Conservation (phyloP, 2,888 invertebrate genomes). For the Taenaris catops region DNA sequence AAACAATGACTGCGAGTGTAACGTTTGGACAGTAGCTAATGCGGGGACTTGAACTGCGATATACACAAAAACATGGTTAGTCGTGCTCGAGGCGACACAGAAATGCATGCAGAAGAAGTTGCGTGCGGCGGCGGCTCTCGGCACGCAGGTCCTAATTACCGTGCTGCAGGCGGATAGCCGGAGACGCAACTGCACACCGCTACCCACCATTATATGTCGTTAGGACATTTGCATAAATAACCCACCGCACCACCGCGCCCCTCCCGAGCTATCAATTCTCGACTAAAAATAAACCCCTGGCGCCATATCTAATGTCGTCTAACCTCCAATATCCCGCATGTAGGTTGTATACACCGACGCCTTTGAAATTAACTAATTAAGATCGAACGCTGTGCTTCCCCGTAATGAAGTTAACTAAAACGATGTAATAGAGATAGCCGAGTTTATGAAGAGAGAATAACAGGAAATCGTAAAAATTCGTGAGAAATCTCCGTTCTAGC, state of each 20-base stretch:
- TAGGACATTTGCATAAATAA: conserved; percentile 77
- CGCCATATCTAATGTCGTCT: conserved; percentile 31
- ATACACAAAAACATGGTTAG: conserved; percentile 54
- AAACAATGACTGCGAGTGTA: conserved; percentile 24
- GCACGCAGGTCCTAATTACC: conserved; percentile 74
- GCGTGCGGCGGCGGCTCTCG: conserved; percentile 51
- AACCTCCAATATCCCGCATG: conserved; percentile 8
- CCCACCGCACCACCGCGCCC: conserved; percentile 36
- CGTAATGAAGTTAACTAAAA: conserved; percentile 51
- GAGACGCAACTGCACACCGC: conserved; percentile 51
- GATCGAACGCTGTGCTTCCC: conserved; percentile 52
- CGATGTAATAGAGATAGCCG: conserved; percentile 64
- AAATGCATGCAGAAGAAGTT: conserved; percentile 54
- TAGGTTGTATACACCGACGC: conserved; percentile 47
- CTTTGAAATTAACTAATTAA: conserved; percentile 56
- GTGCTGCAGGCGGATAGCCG: conserved; percentile 58
- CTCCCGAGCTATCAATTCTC: conserved; percentile 68
- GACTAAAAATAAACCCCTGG: conserved; percentile 64
- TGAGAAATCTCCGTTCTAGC: conserved; percentile 56
- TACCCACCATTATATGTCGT: conserved; percentile 70
- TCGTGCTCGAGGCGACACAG: conserved; percentile 74
- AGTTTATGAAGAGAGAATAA: conserved; percentile 56
- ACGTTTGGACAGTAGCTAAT: conserved; percentile 47
- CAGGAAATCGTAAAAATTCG: conserved; percentile 76
- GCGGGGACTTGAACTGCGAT: conserved; percentile 47